Conservation (phyloP, 2,888 invertebrate species). For the Drosophila pseudotalamancana region DNA sequence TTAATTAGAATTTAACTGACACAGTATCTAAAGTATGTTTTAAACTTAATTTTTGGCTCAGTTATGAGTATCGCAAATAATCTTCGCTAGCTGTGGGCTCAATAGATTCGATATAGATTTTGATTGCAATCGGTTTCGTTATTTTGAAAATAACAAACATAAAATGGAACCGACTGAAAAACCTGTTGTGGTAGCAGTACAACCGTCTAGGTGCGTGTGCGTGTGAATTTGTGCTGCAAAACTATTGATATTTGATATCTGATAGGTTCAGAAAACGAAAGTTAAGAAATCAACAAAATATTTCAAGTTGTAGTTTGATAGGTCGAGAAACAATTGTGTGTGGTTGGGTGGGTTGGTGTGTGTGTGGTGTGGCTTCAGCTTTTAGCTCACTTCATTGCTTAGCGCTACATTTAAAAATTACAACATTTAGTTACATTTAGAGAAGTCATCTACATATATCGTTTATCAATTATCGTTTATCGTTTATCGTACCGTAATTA, state of each 20-base stretch:
- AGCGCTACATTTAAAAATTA: conserved; percentile 70
- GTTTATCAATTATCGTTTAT: conserved; percentile 16
- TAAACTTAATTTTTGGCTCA: conserved; percentile 73
- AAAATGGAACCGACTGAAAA: conserved; percentile 67
- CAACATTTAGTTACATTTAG: conserved; percentile 71
- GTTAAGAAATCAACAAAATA: not conserved
- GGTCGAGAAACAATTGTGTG: not conserved
- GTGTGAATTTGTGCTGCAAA: conserved; percentile 6
- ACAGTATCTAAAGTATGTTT: conserved; percentile 36
- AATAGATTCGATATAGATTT: conserved; percentile 72
- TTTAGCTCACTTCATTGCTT: conserved; percentile 61
- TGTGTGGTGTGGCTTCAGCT: conserved; percentile 18
- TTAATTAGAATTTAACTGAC: conserved; percentile 28
- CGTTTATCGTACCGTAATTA: conserved; percentile 27
- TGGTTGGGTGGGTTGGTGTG: conserved; percentile 17
- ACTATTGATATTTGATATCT: not conserved
- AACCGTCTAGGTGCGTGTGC: conserved; percentile 56
- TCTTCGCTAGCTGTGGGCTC: conserved; percentile 66
- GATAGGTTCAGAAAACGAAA: not conserved
- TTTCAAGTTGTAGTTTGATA: not conserved
- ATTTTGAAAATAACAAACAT: conserved; percentile 35
- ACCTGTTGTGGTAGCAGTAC: conserved; percentile 55
- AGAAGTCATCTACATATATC: conserved; percentile 55
- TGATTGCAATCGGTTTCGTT: conserved; percentile 60
- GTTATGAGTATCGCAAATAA: conserved; percentile 73